Evolutionary conservation across 2,113 vertebrate species (phyloP).

Genomic region (Oryzias curvinotus): DNA sequence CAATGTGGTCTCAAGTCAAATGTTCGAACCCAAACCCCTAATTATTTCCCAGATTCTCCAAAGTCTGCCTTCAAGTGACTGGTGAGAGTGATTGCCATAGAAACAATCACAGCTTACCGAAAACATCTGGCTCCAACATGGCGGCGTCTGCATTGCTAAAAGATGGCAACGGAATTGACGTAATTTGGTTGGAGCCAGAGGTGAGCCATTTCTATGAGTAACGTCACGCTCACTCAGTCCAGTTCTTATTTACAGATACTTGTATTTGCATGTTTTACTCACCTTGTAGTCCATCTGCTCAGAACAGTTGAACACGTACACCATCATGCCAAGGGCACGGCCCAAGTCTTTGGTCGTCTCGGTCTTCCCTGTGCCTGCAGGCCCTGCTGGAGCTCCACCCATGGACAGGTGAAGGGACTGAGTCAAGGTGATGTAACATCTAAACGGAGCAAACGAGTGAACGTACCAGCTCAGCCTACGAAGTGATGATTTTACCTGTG

Average conservation of each 20-base stretch:
- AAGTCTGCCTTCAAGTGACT: too few species aligned
- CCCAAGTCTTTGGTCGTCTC: conserved; percentile 97
- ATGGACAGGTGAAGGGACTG: conserved; percentile 94
- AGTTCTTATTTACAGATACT: neutral
- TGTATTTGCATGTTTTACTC: neutral
- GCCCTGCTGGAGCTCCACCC: conserved; percentile 92
- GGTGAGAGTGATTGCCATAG: too few species aligned
- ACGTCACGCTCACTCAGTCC: too few species aligned
- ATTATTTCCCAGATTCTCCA: too few species aligned
- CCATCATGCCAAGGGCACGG: conserved; percentile 50
- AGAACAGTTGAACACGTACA: conserved; percentile 83
- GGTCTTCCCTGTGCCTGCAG: conserved; percentile 94
- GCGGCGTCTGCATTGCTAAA: too few species aligned
- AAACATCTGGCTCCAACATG: too few species aligned
- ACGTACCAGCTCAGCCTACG: neutral
- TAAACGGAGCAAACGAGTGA: conserved; percentile 48
- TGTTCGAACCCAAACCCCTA: too few species aligned
- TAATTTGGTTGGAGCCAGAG: too few species aligned
- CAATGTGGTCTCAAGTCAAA: too few species aligned
- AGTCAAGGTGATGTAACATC: conserved; percentile 95
- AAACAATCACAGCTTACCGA: too few species aligned
- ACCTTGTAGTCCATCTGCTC: conserved; percentile 99
- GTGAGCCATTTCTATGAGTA: too few species aligned
- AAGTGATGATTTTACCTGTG: neutral
- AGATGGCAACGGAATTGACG: too few species aligned